Percentiles rank a stretch among this genome's conserved stretches.
These are phyloP conservation scores for Triplophysa tibetana DNA, from an alignment of 2,113 vertebrate genomes.

Conservation along the genomic window DNA sequence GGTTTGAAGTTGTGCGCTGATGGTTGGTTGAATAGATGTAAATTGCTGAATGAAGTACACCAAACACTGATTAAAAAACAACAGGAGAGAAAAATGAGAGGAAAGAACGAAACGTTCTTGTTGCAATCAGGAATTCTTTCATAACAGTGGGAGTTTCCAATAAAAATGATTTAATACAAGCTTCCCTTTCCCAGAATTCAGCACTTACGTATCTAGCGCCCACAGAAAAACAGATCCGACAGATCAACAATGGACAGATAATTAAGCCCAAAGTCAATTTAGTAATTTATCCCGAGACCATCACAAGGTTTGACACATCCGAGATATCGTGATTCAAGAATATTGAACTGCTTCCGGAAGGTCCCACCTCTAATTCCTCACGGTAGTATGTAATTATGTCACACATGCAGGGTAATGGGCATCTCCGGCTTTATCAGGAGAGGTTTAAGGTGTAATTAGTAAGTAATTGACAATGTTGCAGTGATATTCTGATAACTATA, in stretches of 20 bases:
- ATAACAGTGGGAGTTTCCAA: neutral
- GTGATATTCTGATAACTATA: constrained; percentile 32
- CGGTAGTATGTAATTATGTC: constrained; percentile 33
- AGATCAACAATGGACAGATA: constrained; percentile 20
- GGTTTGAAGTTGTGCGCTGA: neutral
- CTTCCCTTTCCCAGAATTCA: neutral
- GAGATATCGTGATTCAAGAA: neutral
- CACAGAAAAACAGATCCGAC: neutral
- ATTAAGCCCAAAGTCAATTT: constrained; percentile 17
- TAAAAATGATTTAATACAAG: neutral
- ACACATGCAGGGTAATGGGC: constrained; percentile 10
- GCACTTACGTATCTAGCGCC: neutral
- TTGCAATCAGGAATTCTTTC: neutral
- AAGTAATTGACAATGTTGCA: constrained; percentile 21
- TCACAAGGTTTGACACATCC: neutral
- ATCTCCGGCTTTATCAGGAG: constrained; percentile 34
- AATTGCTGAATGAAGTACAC: neutral
- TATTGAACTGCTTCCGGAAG: constrained; percentile 5
- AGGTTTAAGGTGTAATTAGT: constrained; percentile 39
- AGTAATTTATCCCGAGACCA: constrained; percentile 10
- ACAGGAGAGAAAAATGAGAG: neutral
- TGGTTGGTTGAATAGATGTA: neutral
- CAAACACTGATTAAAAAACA: neutral
- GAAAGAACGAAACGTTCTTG: neutral
- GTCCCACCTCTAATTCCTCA: constrained; percentile 26